Evolutionary conservation across 2,888 invertebrate species (phyloP), one percentile per base, ranked within the genome.

Genomic region (Eutolmus rufibarbis): DNA sequence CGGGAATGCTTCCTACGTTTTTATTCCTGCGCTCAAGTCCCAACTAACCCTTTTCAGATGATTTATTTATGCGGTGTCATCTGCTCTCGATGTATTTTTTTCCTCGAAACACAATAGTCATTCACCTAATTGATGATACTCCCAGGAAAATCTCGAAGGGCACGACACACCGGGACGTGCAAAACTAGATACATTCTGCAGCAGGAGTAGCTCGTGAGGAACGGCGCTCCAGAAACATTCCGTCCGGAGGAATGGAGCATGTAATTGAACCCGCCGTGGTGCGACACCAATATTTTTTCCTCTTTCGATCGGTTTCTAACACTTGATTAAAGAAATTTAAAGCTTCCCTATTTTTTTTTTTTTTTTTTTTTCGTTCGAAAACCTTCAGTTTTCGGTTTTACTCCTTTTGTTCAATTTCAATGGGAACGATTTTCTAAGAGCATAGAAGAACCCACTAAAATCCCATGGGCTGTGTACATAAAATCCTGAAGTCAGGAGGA

Each of bases 51-150:
- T 77, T 77, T 77, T 77, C 77, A 40, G 40, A 40, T 77, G 77
- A 77, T 77, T 77, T 77, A 77, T 77, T 40, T 77, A 40, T 77
- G 77, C 19, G 77, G 77, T 77, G 77, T 77, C 77, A 77, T 77
- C 77, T 77, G 77, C 37, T 40, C 37, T 74, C 5, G 37, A 46
- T 28, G 76, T n/a, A 19, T 56, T n/a, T 19, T 77, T 77, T 76
- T 31, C 14, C 19, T 77, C 37, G 40, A 77, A 23, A 77, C 76
- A 34, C 37, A 77, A 77, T 77, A 77, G 77, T 34, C 77, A 77
- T 77, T 40, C 40, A 77, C 40, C 40, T 77, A 77, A 77, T 77
- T 77, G 77, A 77, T 77, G 77, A 66, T 66, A 66, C 66, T 66
- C 16, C 51, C 66, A 66, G 12, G 66, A 66, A 66, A 66, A 66